A percentile compares a stretch with the other conserved stretches of the same genome.
Conservation (phyloP, 2,797 vertebrate species). For the Gila robusta region DNA sequence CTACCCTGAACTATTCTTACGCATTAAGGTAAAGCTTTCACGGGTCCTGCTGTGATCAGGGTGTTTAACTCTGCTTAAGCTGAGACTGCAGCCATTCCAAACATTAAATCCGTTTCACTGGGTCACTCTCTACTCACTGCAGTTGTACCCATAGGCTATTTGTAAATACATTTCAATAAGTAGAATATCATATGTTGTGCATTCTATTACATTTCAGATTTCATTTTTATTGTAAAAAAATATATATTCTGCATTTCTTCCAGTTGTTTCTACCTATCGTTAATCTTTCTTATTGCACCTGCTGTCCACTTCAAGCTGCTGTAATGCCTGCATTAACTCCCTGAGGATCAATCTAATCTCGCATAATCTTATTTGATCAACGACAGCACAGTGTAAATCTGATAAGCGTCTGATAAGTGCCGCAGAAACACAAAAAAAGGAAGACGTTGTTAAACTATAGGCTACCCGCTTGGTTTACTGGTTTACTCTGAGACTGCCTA, state of each 20-base stretch:
- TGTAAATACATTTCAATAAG: neutral
- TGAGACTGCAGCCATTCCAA: neutral
- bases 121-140: neutral
- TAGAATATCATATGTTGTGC: neutral
- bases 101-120: neutral
- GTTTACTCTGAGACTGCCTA: neutral
- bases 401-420: neutral
- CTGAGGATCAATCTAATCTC: constrained; percentile 29
- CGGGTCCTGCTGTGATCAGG: constrained; percentile 21
- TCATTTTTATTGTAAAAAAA: neutral
- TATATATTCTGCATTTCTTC: neutral
- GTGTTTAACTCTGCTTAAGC: constrained; percentile 20
- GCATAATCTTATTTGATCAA: constrained; percentile 31
- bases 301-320: constrained; percentile 13
- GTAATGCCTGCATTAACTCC: constrained; percentile 18
- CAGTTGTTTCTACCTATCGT: neutral
- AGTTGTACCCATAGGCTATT: neutral
- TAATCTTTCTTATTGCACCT: constrained; percentile 13
- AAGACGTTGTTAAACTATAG: neutral
- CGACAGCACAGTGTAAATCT: constrained; percentile 13
- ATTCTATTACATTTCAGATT: neutral
- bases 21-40: neutral
- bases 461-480: neutral
- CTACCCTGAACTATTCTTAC: neutral
- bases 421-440: neutral